Conservation (phyloP, 1,140 invertebrate species). For the Hormaphis cornu region DNA sequence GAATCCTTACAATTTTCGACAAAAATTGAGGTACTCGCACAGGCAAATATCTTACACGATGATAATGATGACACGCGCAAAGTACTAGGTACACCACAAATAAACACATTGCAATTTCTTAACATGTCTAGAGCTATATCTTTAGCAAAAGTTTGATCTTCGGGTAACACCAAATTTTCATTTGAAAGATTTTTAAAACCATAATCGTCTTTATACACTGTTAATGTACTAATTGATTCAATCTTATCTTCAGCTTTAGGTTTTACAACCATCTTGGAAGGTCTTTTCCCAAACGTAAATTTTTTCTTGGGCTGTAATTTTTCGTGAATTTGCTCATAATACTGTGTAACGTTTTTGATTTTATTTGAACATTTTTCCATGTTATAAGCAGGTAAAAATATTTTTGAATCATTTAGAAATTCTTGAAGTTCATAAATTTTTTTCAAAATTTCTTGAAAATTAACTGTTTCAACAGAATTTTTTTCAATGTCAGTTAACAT, state of each 20-base stretch:
- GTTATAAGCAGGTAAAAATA: constrained; percentile 10
- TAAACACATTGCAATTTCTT: constrained; percentile 3
- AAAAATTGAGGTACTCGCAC: constrained; percentile 26
- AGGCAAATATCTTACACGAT: constrained; percentile 1
- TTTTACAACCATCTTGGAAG: neutral
- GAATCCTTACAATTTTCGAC: constrained; percentile 17
- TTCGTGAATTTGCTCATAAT: constrained; percentile 10
- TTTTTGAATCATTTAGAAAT: constrained; percentile 9
- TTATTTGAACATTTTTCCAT: constrained; percentile 13
- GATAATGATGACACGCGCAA: neutral
- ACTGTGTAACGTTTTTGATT: neutral
- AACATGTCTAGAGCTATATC: constrained; percentile 8
- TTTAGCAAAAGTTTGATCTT: constrained; percentile 3
- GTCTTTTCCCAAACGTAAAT: constrained; percentile 22
- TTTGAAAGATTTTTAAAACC: constrained; percentile 16
- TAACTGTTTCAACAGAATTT: neutral
- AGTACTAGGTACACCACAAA: constrained; percentile 19
- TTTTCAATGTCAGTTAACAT: constrained; percentile 5
- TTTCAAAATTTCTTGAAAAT: neutral
- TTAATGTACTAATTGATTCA: neutral
- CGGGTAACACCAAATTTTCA: neutral
- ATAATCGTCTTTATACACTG: constrained; percentile 15
- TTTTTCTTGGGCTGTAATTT: constrained; percentile 11
- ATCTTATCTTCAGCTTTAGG: neutral
- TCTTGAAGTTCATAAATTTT: constrained; percentile 21